phyloP scores from a whole-genome alignment of 2,888 invertebrate genomes.

The Spilarctia lutea region DNA sequence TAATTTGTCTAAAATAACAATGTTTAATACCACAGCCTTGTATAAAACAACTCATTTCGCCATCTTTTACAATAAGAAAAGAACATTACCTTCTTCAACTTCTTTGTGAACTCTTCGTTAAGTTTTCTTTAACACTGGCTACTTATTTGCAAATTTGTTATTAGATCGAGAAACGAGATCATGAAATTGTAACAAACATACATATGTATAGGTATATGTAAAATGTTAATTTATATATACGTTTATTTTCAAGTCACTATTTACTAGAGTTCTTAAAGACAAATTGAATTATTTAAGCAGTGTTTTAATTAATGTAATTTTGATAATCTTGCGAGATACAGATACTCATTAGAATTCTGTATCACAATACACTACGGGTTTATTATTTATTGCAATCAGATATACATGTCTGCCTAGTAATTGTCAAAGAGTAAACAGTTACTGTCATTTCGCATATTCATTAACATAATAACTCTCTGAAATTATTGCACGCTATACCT shows the following conservation, averaged over 20 bases:
- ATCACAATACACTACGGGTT: conserved; percentile 50
- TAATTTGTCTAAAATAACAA: background rate
- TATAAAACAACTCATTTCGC: too few species aligned
- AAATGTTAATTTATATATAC: too few species aligned
- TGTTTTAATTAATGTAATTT: background rate
- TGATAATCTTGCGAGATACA: conserved; percentile 8
- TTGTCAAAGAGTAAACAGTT: conserved; percentile 39
- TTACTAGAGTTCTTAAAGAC: background rate
- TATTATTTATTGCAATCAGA: conserved; percentile 63
- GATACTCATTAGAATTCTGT: conserved; percentile 59
- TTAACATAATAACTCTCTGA: conserved; percentile 39
- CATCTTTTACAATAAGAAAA: too few species aligned
- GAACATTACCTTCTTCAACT: too few species aligned
- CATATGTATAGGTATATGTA: too few species aligned
- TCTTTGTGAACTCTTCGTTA: too few species aligned
- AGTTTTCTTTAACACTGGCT: too few species aligned
- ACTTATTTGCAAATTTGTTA: too few species aligned
- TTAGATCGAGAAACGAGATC: too few species aligned
- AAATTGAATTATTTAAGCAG: background rate
- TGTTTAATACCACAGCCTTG: background rate
- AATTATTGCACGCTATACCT: conserved; percentile 32
- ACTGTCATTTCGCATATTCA: conserved; percentile 33
- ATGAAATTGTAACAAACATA: too few species aligned
- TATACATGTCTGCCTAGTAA: conserved; percentile 59
- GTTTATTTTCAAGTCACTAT: too few species aligned